Evolutionary conservation across 2,888 invertebrate genomes (phyloP), one percentile per base, ranked within the genome.

Genomic region (Catocala fraxini): DNA sequence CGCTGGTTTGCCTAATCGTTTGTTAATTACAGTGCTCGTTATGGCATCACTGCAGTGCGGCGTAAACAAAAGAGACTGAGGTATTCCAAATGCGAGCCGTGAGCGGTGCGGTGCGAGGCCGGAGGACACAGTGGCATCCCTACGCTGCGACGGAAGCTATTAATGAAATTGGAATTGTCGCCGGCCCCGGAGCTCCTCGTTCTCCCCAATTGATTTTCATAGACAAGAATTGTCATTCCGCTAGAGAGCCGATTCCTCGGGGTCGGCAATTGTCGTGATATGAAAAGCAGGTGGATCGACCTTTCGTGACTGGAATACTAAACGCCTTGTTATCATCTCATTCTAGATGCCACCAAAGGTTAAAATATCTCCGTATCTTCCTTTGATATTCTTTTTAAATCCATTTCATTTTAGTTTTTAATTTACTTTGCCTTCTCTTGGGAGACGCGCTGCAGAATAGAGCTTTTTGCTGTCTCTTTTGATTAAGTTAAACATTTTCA

Each of bases 271-370:
- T 88, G 92, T 90, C 91, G 90, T 91, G 91, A 92, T 91, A 92
- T 91, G 91, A 92, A 91, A 92, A 92, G 91, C 92, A 91, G 92
- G 92, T 91, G 90, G 91, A 92, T 90, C 89, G 91, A 84, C 84
- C 85, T 82, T 78, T 71, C 89, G 89, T 87, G 90, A 74, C 84
- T 84, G 71, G 92, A 91, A 93, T 92, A 91, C 88, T 91, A 90
- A 92, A 86, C 82, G 84, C 84, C 89, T 90, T 86, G 88, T 92
- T 92, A 90, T 90, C 90, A 86, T 90, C 88, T 88, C 88, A 86
- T 89, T 90, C 83, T 87, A 83, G 82, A 80, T 81, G 83, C 85
- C 84, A 77, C 83, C 87, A 83, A 84, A 86, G 80, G 89, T 87
- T 88, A 86, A 91, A 90, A 89, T 88, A 89, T 88, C 82, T 84